These are phyloP conservation scores for Notamacropus eugenii DNA, from an alignment of 2,797 vertebrate genomes.

Conservation along the genomic window DNA sequence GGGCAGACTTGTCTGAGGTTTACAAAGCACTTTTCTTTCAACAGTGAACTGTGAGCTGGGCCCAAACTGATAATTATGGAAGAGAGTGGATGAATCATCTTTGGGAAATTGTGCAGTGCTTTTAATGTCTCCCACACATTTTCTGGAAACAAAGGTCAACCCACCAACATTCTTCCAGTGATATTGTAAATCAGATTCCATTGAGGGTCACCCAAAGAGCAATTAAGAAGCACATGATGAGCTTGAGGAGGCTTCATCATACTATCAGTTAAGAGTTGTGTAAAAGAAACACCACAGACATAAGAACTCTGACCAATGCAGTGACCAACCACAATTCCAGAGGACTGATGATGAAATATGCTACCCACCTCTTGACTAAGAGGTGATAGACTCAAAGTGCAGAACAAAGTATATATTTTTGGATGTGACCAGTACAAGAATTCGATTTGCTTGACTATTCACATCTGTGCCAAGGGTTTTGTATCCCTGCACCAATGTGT, in stretches of 20 bases:
- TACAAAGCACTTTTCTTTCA: background rate
- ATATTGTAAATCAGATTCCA: background rate
- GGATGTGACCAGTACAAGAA: background rate
- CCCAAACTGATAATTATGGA: background rate
- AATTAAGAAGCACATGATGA: background rate
- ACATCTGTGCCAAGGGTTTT: background rate
- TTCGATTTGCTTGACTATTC: background rate
- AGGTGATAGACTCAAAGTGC: background rate
- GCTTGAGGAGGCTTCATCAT: background rate
- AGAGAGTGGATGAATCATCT: background rate
- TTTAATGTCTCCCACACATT: background rate
- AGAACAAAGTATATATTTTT: background rate
- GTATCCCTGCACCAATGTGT: background rate
- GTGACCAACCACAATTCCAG: background rate
- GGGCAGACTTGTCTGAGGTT: background rate
- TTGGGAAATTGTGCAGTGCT: background rate
- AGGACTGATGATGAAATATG: background rate
- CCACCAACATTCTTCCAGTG: background rate
- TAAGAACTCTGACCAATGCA: background rate
- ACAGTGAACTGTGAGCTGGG: background rate
- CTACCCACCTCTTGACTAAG: background rate
- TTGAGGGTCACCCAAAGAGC: background rate
- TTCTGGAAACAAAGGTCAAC: background rate
- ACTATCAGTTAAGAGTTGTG: background rate
- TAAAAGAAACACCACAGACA: background rate